Percentiles rank a stretch among this genome's conserved stretches.
Evolutionary conservation across 2,797 vertebrate species (phyloP).

Genomic region (Phrynocephalus vlangalii): DNA sequence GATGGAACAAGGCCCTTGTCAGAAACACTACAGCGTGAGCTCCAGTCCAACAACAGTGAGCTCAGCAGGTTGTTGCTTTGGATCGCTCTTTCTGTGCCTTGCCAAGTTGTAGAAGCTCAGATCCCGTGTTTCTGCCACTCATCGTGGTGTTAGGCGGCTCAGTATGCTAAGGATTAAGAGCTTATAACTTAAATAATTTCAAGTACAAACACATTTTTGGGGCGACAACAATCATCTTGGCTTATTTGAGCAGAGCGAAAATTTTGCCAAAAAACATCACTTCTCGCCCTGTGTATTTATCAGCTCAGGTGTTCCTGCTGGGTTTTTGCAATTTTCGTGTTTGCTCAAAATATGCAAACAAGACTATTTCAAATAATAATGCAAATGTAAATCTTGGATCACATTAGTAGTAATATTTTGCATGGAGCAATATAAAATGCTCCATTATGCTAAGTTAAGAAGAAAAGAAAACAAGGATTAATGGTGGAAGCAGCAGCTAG

Average conservation of each 20-base stretch:
- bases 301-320: background rate
- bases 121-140: background rate
- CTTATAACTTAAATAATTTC: conserved; percentile 39
- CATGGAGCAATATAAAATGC: background rate
- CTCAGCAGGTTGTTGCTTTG: background rate
- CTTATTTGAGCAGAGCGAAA: conserved; percentile 19
- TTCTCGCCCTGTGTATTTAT: conserved; percentile 11
- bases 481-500: background rate
- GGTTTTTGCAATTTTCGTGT: conserved; percentile 31
- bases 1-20: too few species aligned
- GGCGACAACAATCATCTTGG: conserved; percentile 23
- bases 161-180: conserved; percentile 2
- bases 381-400: conserved; percentile 16
- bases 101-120: background rate
- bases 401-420: background rate
- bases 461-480: background rate
- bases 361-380: background rate
- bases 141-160: background rate
- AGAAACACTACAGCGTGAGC: too few species aligned
- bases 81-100: background rate
- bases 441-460: background rate
- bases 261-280: background rate
- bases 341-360: conserved; percentile 47
- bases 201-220: conserved; percentile 16
- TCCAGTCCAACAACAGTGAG: too few species aligned